Conservation (phyloP, 1,140 invertebrate species). For the Phortica variegata region DNA sequence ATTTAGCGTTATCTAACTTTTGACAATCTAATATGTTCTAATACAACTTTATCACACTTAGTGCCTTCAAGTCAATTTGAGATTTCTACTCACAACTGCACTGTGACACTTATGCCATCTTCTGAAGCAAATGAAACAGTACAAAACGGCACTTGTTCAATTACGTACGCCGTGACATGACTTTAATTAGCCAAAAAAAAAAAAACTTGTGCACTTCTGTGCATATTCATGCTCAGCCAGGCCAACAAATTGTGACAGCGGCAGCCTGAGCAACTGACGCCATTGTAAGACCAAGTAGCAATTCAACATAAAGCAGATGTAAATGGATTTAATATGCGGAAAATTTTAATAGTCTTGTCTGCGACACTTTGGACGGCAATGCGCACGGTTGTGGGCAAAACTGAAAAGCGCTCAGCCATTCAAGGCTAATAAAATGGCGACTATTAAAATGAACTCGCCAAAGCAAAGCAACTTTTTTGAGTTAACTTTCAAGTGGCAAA, state of each 20-base stretch:
- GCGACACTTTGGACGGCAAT: not conserved
- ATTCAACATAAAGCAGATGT: conserved; percentile 8
- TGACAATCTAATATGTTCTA: no score
- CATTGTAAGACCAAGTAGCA: not conserved
- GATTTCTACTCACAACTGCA: no score
- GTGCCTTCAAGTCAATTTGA: no score
- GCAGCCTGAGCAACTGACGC: not conserved
- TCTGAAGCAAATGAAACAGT: no score
- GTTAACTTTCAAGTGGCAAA: conserved; percentile 37
- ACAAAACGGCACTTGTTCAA: no score
- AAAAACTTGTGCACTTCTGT: conserved; percentile 1
- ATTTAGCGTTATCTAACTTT: no score
- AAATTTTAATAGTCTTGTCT: conserved; percentile 39
- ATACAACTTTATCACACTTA: no score
- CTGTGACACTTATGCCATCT: no score
- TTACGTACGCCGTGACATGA: conserved; percentile 5
- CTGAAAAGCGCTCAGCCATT: conserved; percentile 17
- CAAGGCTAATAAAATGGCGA: conserved; percentile 18
- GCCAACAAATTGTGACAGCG: conserved; percentile 3
- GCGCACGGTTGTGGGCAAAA: not conserved
- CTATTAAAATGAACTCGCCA: conserved; percentile 5
- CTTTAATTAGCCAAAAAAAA: conserved; percentile 17
- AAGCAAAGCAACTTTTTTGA: no score
- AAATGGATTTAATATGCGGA: conserved; percentile 42
- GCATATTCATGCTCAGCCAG: no score